phyloP scores from a whole-genome alignment of 2,797 vertebrate genomes.

The Hoplostethus atlanticus region DNA sequence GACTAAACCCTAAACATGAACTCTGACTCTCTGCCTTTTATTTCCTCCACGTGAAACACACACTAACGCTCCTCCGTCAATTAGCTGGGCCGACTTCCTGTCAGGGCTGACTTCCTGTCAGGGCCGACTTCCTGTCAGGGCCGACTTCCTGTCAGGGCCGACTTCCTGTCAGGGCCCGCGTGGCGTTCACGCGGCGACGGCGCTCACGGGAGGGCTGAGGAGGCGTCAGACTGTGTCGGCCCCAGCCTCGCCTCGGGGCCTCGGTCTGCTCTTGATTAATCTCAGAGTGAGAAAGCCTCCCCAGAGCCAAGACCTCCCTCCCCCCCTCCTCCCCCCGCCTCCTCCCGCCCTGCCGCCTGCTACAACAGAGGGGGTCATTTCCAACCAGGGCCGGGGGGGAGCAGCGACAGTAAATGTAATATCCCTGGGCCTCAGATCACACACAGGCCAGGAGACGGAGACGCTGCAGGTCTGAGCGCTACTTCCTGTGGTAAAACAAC shows the following conservation, averaged over 20 bases:
- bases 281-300: constrained; percentile 74
- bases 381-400: constrained; percentile 40
- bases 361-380: constrained; percentile 71
- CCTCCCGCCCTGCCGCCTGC: constrained; percentile 17
- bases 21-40: not conserved
- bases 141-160: constrained; percentile 5
- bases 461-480: no score
- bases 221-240: constrained; percentile 71
- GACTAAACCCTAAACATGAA: not conserved
- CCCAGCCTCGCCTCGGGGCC: constrained; percentile 71
- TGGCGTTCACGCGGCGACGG: constrained; percentile 40
- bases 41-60: not conserved
- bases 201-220: constrained; percentile 35
- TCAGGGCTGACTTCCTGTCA: not conserved
- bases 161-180: not conserved
- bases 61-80: not conserved
- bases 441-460: not conserved
- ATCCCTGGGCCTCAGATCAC: constrained; percentile 48
- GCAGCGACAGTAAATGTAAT: constrained; percentile 69
- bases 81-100: constrained; percentile 13
- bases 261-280: constrained; percentile 82
- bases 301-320: constrained; percentile 46
- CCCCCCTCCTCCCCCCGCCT: not conserved
- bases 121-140: constrained; percentile 1
- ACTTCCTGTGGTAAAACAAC: no score